Conservation (phyloP, 2,888 invertebrate genomes). For the Thereva nobilitata region DNA sequence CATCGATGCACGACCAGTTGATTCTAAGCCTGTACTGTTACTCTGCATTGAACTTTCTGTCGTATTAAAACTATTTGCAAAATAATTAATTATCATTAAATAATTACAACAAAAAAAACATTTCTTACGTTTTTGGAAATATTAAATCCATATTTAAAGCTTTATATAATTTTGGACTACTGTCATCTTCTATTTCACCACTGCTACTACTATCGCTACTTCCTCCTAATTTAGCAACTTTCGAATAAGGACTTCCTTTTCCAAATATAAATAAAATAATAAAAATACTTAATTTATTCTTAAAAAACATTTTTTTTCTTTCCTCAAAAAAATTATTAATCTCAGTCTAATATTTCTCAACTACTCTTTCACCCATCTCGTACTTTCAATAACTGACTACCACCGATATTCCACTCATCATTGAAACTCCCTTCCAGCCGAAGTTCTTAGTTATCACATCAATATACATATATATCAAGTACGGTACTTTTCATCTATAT, state of each 20-base stretch:
- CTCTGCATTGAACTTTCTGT: background rate
- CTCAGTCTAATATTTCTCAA: background rate
- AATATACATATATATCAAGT: background rate
- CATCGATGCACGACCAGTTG: constrained; percentile 55
- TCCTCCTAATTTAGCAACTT: constrained; percentile 15
- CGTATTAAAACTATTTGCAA: constrained; percentile 16
- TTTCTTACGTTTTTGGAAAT: constrained; percentile 51
- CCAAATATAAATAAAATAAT: background rate
- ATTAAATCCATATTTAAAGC: constrained; percentile 54
- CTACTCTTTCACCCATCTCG: background rate
- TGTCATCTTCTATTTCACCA: constrained; percentile 44
- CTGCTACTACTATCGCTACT: constrained; percentile 1
- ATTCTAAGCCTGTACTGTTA: constrained; percentile 39
- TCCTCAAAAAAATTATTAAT: no score
- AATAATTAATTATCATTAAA: constrained; percentile 5
- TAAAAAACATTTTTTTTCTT: constrained; percentile 3
- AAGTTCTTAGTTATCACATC: background rate
- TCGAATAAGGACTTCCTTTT: constrained; percentile 15
- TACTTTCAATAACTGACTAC: background rate
- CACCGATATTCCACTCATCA: background rate
- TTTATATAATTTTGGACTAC: constrained; percentile 53
- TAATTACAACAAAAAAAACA: background rate
- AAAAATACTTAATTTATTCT: constrained; percentile 1
- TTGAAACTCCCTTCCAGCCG: background rate
- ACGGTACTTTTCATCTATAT: constrained; percentile 6